phyloP scores from a whole-genome alignment of 2,888 invertebrate species.

The Phalera bucephala region DNA sequence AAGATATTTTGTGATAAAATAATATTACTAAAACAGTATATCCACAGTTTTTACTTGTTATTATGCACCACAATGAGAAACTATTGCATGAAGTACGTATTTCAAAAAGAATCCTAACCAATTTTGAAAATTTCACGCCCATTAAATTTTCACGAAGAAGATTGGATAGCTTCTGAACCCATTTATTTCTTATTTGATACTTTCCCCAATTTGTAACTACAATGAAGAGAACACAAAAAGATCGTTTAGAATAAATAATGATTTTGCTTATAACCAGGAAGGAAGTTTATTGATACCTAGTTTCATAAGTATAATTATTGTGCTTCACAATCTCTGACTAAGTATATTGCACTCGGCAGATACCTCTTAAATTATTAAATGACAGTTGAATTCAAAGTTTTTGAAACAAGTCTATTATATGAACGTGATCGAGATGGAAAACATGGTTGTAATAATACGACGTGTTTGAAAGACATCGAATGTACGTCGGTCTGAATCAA shows the following conservation, averaged over 20 bases:
- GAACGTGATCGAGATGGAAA: neutral
- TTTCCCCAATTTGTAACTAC: neutral
- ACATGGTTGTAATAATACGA: neutral
- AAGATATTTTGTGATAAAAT: no score
- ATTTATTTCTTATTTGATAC: neutral
- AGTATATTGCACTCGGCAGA: neutral
- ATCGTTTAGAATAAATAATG: neutral
- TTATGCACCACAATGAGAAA: no score
- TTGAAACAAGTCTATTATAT: no score
- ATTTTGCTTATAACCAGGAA: constrained; percentile 1
- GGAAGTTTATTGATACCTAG: neutral
- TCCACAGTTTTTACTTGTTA: no score
- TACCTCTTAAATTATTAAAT: neutral
- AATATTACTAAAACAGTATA: no score
- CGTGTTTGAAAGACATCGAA: no score
- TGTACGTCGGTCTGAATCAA: no score
- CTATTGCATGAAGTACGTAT: no score
- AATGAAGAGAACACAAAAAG: neutral
- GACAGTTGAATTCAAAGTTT: neutral
- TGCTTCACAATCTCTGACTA: neutral
- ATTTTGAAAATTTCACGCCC: no score
- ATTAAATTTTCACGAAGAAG: neutral
- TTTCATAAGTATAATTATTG: neutral
- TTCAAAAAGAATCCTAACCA: no score
- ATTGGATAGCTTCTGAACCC: neutral